Percentiles rank a stretch among this genome's conserved stretches.
These are phyloP conservation scores for Chelon auratus DNA, from an alignment of 2,797 vertebrate species.

Conservation along the genomic window DNA sequence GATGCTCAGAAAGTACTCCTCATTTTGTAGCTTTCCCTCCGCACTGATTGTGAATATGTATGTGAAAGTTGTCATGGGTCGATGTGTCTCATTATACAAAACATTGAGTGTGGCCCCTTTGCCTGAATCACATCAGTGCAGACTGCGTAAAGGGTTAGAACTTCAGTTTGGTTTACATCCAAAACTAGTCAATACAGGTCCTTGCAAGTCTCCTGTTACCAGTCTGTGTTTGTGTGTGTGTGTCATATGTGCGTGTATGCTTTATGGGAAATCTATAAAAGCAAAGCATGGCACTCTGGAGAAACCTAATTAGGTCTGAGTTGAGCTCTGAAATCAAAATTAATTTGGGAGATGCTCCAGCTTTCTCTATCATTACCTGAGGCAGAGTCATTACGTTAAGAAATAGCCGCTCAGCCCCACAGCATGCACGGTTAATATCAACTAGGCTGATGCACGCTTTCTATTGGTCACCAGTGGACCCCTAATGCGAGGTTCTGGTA, in stretches of 20 bases:
- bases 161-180: slow-evolving; percentile 9
- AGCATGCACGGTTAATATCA: slow-evolving; percentile 58
- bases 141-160: not conserved
- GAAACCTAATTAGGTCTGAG: slow-evolving; percentile 80
- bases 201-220: slow-evolving; percentile 23
- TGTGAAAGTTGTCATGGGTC: not conserved
- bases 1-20: not conserved
- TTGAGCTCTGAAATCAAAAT: slow-evolving; percentile 80
- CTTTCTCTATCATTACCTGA: slow-evolving; percentile 73
- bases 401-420: slow-evolving; percentile 61
- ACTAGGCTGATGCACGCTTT: slow-evolving; percentile 47
- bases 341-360: slow-evolving; percentile 72
- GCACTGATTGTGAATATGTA: not conserved
- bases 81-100: slow-evolving; percentile 1
- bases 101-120: slow-evolving; percentile 1
- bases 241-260: slow-evolving; percentile 24
- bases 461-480: slow-evolving; percentile 43
- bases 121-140: slow-evolving; percentile 7
- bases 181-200: slow-evolving; percentile 11
- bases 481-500: slow-evolving; percentile 34
- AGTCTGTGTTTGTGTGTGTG: not conserved
- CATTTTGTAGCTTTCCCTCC: not conserved
- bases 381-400: slow-evolving; percentile 73
- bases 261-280: slow-evolving; percentile 82
- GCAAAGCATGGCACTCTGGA: slow-evolving; percentile 67